Percentiles rank a stretch among this genome's conserved stretches.
Evolutionary conservation across 2,113 vertebrate genomes (phyloP).

Genomic region (Stercorarius parasiticus): DNA sequence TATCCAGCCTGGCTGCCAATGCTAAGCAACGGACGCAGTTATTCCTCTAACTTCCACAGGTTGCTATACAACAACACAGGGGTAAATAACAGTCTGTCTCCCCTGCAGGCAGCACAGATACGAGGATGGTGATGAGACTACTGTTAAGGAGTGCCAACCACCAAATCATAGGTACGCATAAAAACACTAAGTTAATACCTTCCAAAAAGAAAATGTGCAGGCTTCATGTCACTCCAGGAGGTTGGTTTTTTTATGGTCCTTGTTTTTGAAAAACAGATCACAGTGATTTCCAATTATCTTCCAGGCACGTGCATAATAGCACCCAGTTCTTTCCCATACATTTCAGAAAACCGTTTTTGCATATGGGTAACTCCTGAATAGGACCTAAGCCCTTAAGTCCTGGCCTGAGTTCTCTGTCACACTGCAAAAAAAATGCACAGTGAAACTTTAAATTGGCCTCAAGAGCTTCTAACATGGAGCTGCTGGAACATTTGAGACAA

Average conservation of each 20-base stretch:
- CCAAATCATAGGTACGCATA: accelerated
- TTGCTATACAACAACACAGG: neutral
- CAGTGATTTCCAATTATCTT: neutral
- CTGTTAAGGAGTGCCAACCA: neutral
- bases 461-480: neutral
- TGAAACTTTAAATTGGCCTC: neutral
- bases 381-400: neutral
- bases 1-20: neutral
- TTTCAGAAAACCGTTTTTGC: neutral
- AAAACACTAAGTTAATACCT: neutral
- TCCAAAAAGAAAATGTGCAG: neutral
- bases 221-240: neutral
- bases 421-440: neutral
- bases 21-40: accelerated
- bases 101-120: neutral
- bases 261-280: neutral
- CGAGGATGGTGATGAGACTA: neutral
- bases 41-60: neutral
- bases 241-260: neutral
- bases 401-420: neutral
- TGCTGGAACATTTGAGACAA: neutral
- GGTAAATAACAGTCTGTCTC: neutral
- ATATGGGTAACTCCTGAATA: neutral
- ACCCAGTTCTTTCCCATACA: neutral
- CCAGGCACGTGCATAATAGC: neutral